Base-by-base conservation (phyloP, 2,888 invertebrate species). In the Acanthosepion lycidas region DNA sequence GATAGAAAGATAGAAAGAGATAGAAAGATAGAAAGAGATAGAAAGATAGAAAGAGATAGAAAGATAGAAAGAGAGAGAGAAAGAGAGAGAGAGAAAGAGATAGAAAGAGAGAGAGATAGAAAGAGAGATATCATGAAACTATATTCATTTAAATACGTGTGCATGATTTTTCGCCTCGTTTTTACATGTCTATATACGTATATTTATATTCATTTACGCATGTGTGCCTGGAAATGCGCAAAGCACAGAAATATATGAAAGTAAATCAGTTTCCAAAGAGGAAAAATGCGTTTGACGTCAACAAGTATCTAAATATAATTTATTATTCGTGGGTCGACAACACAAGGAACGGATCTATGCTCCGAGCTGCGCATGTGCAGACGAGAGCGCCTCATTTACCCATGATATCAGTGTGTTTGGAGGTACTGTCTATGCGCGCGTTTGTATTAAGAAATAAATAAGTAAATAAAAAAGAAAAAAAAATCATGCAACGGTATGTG, bases 21-120 rank as follows among this genome's bases (percentile, higher is more conserved):
- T 0, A 8, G 51, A 51, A 0, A 12, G 15, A 51, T 0, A 15
- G 51, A n/a, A n/a, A 12, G 0, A 12, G 51, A 51, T 0, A 8
- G 51, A 51, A 0, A 12, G 15, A 51, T 0, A 15, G 51, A n/a
- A n/a, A 12, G 0, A 12, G 51, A 51, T 0, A 8, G 51, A 51
- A 0, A 12, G 15, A 51, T 0, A 15, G 51, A n/a, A n/a, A n/a
- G n/a, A 12, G 0, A 12, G 51, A 51, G 0, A 8, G 51, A 51
- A 0, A 12, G 15, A 51, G 0, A 15, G 51, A 12, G 0, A 12
- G 51, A 51, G 0, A 8, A 8, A 51, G 0, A 12, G 15, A 51
- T 0, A 15, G 51, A n/a, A n/a, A 12, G 51, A 51, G 0, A 8
- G 51, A 51, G 0, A 12, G 15, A 51, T 0, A 15, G 51, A n/a